Evolutionary conservation across 2,888 invertebrate genomes (phyloP), one percentile per base, ranked within the genome.

Genomic region (Eudemis profundana): DNA sequence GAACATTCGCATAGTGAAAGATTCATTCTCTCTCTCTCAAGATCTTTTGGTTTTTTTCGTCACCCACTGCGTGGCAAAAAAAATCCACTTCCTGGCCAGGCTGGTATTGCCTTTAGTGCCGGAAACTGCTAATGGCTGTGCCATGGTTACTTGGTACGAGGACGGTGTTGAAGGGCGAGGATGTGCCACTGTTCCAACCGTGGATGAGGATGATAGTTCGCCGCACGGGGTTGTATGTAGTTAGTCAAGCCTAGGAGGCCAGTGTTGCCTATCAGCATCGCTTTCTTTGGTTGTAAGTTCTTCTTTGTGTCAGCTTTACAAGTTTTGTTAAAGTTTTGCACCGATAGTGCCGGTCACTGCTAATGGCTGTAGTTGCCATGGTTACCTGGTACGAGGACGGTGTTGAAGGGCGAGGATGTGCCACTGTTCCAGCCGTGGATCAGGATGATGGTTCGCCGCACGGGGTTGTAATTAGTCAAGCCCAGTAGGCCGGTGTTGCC

Each of bases 391-490:
- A 82, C 75, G 0, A 84, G 64, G 0, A 78, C 78, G 0, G 75
- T 70, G 63, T 83, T 85, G 46, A 78, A 70, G 0, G 69, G 72
- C 1, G 76, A 73, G 0, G 72, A 66, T 4, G 72, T 72, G 0
- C 76, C 74, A 0, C 77, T 77, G 2, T 73, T n/a, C 70, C 78
- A 78, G 0, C 82, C 84, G 5, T 84, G 84, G 29, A 84, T 71
- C 0, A 80, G 67, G 0, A 84, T 27, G 0, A 78, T 54, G 0
- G 82, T 81, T 0, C 67, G 71, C 3, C 40, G 68, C 0, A 1
- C 2, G 0, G 71, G 15, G 29, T 74, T 46, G 70, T 70, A 84
- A 73, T 82, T 75, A 1, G 78, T 78, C 5, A 64, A 23, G 0
- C 8, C 17, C 0, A 84, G 69, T 0, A 75, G 42, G 0, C 59